Evolutionary conservation across 2,797 vertebrate genomes (phyloP).

Genomic region (Bucorvus abyssinicus): DNA sequence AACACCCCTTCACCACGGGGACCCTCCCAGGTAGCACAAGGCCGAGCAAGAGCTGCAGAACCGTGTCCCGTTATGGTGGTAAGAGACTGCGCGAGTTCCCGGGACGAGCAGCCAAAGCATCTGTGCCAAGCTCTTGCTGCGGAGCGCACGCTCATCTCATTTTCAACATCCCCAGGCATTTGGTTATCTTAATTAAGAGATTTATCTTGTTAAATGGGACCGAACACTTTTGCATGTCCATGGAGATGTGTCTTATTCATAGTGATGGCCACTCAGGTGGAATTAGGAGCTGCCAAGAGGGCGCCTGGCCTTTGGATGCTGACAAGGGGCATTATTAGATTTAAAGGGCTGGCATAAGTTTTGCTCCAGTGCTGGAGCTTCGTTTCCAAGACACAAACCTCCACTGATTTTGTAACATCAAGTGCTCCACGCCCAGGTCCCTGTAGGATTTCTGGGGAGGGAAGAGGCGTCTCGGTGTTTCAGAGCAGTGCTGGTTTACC

Average conservation of each 20-base stretch:
- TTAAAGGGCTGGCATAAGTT: neutral
- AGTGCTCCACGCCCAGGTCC: neutral
- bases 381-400: neutral
- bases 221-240: rapidly evolving
- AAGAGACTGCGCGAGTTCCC: neutral
- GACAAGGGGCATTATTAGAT: neutral
- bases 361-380: neutral
- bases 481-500: neutral
- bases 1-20: rapidly evolving
- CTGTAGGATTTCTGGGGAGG: neutral
- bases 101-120: neutral
- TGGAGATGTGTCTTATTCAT: neutral
- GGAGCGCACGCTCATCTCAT: neutral
- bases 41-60: neutral
- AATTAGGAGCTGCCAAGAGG: neutral
- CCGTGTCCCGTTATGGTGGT: rapidly evolving
- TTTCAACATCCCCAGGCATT: neutral
- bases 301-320: neutral
- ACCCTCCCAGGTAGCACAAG: neutral
- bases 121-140: neutral
- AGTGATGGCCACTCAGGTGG: neutral
- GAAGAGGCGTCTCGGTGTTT: neutral
- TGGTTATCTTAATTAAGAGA: neutral
- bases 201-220: neutral
- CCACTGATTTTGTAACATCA: neutral